Percentiles rank a stretch among this genome's conserved stretches.
Conservation (phyloP, 2,888 invertebrate genomes). For the Chaetogeoica ovagalla region DNA sequence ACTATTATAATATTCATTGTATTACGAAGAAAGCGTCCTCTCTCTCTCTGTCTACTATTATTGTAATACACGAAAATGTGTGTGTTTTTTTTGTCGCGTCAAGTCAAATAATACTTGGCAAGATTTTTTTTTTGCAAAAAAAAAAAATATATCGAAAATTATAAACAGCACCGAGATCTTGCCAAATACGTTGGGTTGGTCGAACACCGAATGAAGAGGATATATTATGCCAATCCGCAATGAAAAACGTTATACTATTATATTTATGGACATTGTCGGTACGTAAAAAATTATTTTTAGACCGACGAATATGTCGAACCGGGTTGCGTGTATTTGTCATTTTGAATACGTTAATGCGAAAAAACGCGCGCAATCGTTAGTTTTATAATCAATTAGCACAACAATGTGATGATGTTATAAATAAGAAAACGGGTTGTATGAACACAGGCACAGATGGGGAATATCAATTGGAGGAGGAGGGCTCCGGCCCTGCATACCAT, state of each 20-base stretch:
- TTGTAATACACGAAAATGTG: neutral
- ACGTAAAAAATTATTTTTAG: constrained; percentile 46
- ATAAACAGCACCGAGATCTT: constrained; percentile 22
- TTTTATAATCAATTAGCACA: neutral
- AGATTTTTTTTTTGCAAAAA: constrained; percentile 20
- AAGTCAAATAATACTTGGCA: constrained; percentile 27
- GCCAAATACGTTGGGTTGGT: constrained; percentile 34
- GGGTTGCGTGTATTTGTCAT: constrained; percentile 25
- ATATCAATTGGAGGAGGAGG: no score
- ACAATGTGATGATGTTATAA: neutral
- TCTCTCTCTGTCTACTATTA: neutral
- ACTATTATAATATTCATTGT: neutral
- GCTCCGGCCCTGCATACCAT: no score
- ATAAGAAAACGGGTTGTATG: no score
- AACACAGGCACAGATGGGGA: no score
- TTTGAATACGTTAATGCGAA: neutral
- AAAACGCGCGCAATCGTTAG: no score
- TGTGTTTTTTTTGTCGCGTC: constrained; percentile 7
- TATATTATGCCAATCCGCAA: constrained; percentile 35
- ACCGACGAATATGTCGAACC: constrained; percentile 27
- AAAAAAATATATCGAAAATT: constrained; percentile 32
- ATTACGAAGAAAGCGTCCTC: neutral
- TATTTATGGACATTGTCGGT: constrained; percentile 27
- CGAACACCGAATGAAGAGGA: neutral
- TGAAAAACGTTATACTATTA: constrained; percentile 9